Base-by-base conservation (phyloP, 1,140 invertebrate genomes). In the Lerema accius region DNA sequence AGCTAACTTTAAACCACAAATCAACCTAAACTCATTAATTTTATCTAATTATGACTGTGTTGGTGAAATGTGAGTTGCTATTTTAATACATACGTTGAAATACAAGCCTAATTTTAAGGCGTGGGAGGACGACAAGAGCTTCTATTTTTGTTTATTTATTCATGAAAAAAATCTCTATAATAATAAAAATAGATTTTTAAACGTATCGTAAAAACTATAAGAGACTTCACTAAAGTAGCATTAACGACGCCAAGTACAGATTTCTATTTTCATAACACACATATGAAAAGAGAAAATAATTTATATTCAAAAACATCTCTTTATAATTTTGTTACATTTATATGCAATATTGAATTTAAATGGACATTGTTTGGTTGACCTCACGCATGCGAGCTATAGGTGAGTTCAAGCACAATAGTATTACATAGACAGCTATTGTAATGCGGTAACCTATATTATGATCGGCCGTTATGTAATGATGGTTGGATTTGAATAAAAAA, bases 401-500 rank as follows among this genome's bases (percentile, higher is more conserved):
- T 56, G 56, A 56, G 46, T 56, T 56, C 63, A 55, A 64, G 43
- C 53, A 63, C 51, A 51, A 23, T 26, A 3, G 49, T 19, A 42
- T 58, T 43, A 26, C 46, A 51, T 65, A 50, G 53, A 51, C 43
- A 56, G 58, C 53, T 28, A 63, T 56, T 55, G 43, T 65, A 40
- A 60, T 71, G 51, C 50, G 55, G 64, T 49, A 64, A 60, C 43
- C 60, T 67, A 67, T 72, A 64, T 67, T 55, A 69, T 59, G 70
- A 66, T 71, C 53, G 50, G 62, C 66, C 69, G 72, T 77, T 75
- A 73, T 71, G 66, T 83, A 90, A 83, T 73, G 77, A 79, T 86
- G 76, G 74, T 70, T 73, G 82, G 82, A 82, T 89, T 84, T 87
- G 77, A 82, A 87, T 84, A 85, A 87, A 86, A 89, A 90, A 89